Evolutionary conservation across 2,797 vertebrate species (phyloP), one percentile per base, ranked within the genome.

Genomic region (Antennarius maculatus): DNA sequence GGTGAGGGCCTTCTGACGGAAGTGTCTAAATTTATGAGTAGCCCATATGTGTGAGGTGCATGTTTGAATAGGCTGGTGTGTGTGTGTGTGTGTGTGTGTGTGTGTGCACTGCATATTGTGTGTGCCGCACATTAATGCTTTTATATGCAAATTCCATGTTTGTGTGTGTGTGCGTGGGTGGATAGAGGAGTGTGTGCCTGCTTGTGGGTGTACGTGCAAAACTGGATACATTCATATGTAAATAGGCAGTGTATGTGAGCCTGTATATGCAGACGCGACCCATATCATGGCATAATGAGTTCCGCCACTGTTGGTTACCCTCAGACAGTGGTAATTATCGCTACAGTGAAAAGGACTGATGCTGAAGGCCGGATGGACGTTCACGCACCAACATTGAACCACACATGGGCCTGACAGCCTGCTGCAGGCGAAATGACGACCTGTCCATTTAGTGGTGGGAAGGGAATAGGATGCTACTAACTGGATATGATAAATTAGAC

Each of bases 1-100:
- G 92, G 89, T 75, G 74, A 90, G 76, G 90, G 91, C 91, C 91
- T 92, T 91, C 85, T 93, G 92, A 93, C 90, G 91, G 90, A 93
- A 93, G 92, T 90, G 91, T 92, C 91, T 93, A 93, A 91, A 93
- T 93, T 93, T 92, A 93, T 93, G 92, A 93, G 92, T 89, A 91
- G 90, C 88, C 89, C 80, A 76, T 83, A 82, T 88, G 89, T 89
- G 89, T 87, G 91, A 89, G 84, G 76, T 76, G 87, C 88, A 88
- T 85, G 86, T 89, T 71, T 89, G 86, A 91, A 92, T 84, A 88
- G 83, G 75, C 82, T 81, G 73, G 65, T 76, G 78, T 83, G 80
- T 81, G 78, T 68, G 77, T 66, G 83, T 60, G 67, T 41, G 48
- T 74, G 78, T 83, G 80, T 81, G 78, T 68, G 77, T 66, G 83